Evolutionary conservation across 1,140 invertebrate species (phyloP).

Genomic region (Potamilus streckersoni): DNA sequence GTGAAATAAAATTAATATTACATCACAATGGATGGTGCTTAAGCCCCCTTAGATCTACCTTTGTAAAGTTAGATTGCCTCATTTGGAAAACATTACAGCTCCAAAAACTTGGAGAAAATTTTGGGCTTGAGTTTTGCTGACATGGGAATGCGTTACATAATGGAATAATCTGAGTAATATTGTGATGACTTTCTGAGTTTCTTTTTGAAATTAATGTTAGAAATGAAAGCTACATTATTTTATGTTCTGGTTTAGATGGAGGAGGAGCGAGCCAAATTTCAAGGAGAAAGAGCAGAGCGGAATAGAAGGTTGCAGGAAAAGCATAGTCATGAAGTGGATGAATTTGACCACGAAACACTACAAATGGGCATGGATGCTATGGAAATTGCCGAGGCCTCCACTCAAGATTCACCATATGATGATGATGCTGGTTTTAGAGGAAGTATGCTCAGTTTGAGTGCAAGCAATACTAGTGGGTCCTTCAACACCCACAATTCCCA

Average conservation of each 20-base stretch:
- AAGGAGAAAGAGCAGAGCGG: constrained; percentile 88
- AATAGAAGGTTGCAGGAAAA: constrained; percentile 88
- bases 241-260: constrained; percentile 80
- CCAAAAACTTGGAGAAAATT: too few species aligned
- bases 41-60: too few species aligned
- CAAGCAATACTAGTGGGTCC: constrained; percentile 86
- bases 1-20: too few species aligned
- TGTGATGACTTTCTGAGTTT: not conserved
- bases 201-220: too few species aligned
- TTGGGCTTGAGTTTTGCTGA: not conserved
- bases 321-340: constrained; percentile 89
- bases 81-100: too few species aligned
- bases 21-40: too few species aligned
- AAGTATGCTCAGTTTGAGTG: constrained; percentile 92
- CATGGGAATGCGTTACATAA: not conserved
- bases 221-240: constrained; percentile 1
- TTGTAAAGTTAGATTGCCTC: too few species aligned
- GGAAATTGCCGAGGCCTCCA: constrained; percentile 89
- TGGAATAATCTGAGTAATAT: not conserved
- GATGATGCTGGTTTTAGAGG: constrained; percentile 88
- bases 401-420: constrained; percentile 82
- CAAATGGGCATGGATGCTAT: constrained; percentile 89
- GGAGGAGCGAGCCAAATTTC: constrained; percentile 89
- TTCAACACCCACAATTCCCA: constrained; percentile 50
- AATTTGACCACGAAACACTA: constrained; percentile 94